Evolutionary conservation across 2,797 vertebrate genomes (phyloP).

Genomic region (Schizopygopsis pylzovi): DNA sequence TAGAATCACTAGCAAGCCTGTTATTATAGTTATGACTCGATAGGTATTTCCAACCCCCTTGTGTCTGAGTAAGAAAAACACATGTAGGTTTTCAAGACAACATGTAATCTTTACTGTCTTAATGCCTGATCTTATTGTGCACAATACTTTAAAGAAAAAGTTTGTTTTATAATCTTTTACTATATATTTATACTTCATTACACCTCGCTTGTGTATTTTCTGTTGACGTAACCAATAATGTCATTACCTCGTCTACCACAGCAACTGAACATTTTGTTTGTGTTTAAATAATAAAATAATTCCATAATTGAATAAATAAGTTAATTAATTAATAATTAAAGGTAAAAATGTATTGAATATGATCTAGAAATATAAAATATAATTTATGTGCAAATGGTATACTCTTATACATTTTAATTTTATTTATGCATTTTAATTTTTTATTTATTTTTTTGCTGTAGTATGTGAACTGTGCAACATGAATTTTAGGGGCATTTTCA

Average conservation of each 20-base stretch:
- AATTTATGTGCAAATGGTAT: not conserved
- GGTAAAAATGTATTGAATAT: not conserved
- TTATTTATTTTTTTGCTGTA: not conserved
- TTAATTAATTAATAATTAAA: no score
- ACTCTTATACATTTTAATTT: no score
- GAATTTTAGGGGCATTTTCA: not conserved
- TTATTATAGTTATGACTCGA: conserved; percentile 16
- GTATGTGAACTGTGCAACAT: no score
- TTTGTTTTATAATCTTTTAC: not conserved
- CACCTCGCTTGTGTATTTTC: not conserved
- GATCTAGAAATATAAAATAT: not conserved
- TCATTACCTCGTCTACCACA: not conserved
- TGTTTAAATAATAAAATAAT: not conserved
- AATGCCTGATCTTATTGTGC: not conserved
- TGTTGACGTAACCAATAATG: not conserved
- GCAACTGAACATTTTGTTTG: not conserved
- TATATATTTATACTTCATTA: not conserved
- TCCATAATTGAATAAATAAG: not conserved
- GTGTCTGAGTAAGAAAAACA: conserved; percentile 1
- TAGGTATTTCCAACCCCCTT: not conserved
- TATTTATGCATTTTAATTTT: no score
- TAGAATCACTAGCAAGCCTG: not conserved
- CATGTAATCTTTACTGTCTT: not conserved
- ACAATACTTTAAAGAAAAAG: not conserved
- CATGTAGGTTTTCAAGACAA: not conserved